Evolutionary conservation across 2,888 invertebrate species (phyloP), one percentile per base, ranked within the genome.

Genomic region (Lypha dubia): DNA sequence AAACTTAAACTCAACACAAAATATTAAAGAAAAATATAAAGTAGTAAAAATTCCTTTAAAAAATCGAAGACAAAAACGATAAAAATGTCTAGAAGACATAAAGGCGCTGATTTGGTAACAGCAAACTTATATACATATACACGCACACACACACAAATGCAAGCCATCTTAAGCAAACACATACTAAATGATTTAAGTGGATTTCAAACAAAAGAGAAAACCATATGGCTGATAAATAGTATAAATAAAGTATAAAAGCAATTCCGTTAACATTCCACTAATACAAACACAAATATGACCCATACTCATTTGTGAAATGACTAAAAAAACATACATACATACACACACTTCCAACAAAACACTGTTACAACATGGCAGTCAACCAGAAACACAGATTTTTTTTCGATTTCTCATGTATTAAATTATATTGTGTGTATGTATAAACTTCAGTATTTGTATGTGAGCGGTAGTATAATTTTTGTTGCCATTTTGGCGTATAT

Each of bases 41-140:
- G 83, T 68, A 73, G 44, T 79, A 56, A 79, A 83, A 62, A 79
- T 75, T 79, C 70, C 41, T 83, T n/a, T 15, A 22, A 63, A 7
- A 87, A 89, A 90, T 90, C 91, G 89, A 91, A 90, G 89, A 90
- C 89, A 88, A 85, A 88, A 90, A 88, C 90, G 89, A 92, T 92
- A 92, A 91, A 91, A 91, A 91, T 91, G 91, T 91, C 91, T 91
- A 89, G 90, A 89, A 89, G 90, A 91, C 63, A 85, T 79, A 74
- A 83, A 79, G 79, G 80, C 80, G 84, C 84, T 84, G 84, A 84
- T 84, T 84, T 77, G 56, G 74, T 62, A 79, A 60, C 53, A 68
- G 60, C 22, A 53, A 53, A 62, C 11, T 46, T 11, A 41, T 4
- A 46, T 8, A 9, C 24, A n/a, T 28, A 49, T 5, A 49, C n/a